Base-by-base conservation (phyloP, 2,888 invertebrate species). In the Heliconius erato region DNA sequence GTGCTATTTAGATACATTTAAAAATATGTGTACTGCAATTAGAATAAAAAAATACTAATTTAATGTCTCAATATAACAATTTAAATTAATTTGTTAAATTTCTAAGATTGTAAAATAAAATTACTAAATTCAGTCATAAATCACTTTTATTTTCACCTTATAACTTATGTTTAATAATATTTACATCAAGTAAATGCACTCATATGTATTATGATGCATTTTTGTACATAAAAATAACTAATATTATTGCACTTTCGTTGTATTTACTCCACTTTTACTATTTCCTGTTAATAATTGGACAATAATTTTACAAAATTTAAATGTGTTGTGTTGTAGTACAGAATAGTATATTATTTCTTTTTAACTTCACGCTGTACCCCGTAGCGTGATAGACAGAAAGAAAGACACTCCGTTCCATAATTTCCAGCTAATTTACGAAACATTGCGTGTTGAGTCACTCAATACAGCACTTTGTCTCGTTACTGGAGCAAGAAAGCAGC, bases 111-210 rank as follows among this genome's bases (percentile, higher is more conserved):
- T 59, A 49, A 59, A 82, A 84, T 79, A 83, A 83, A 83, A 82
- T 59, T 69, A 79, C 11, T 3, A 63, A 63, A 80, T 67, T 83
- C 80, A 83, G 89, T 92, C 90, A 88, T 86, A 91, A 91, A 91
- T 90, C 88, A 90, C 88, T 90, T 93, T 92, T 91, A 92, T 92
- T 92, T 72, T 86, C 88, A 88, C 92, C 86, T 54, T 88, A 88
- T 89, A 88, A 86, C 84, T 88, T 85, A 85, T 86, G 88, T 85
- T 84, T 86, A 87, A 90, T 87, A 91, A 91, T 94, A 94, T 94
- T 93, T 93, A 94, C 93, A 94, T 88, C 89, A 86, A 86, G 89
- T 88, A 94, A 94, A 95, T 94, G 94, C 94, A 93, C 91, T 90
- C 88, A 89, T 89, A 88, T 88, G 87, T 88, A 90, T 89, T 89